Conservation (phyloP, 2,888 invertebrate genomes). For the Caenorhabditis virilis region DNA sequence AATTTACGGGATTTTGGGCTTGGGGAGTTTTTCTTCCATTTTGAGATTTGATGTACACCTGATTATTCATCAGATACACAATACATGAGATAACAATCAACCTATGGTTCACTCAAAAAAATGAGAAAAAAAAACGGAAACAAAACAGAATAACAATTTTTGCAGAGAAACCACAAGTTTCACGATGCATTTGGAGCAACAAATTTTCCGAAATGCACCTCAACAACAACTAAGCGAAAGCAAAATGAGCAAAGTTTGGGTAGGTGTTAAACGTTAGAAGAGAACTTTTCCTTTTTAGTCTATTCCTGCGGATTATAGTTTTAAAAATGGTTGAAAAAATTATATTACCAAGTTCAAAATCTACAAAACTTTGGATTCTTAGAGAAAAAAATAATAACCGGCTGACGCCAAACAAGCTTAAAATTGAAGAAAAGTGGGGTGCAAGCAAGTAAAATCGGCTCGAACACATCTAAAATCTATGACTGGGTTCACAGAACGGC, state of each 20-base stretch:
- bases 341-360: too few relatives aligned
- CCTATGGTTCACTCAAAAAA: too few relatives aligned
- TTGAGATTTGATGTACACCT: conserved; percentile 37
- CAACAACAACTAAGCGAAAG: conserved; percentile 41
- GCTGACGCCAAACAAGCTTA: neutral
- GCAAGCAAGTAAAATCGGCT: conserved; percentile 2
- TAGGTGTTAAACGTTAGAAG: conserved; percentile 11
- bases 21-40: too few relatives aligned
- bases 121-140: conserved; percentile 24
- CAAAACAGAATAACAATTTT: neutral
- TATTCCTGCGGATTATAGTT: too few relatives aligned
- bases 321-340: too few relatives aligned
- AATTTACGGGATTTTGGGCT: too few relatives aligned
- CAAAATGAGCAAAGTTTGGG: conserved; percentile 13
- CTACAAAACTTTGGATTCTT: too few relatives aligned
- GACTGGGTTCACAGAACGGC: neutral
- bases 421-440: conserved; percentile 1
- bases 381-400: neutral
- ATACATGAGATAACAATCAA: too few relatives aligned
- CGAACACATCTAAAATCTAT: neutral
- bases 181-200: conserved; percentile 1
- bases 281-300: too few relatives aligned
- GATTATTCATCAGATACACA: conserved; percentile 40
- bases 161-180: neutral
- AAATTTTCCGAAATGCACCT: conserved; percentile 18